Evolutionary conservation across 2,797 vertebrate genomes (phyloP), one percentile per base, ranked within the genome.

Genomic region (Gymnothorax reevesii): DNA sequence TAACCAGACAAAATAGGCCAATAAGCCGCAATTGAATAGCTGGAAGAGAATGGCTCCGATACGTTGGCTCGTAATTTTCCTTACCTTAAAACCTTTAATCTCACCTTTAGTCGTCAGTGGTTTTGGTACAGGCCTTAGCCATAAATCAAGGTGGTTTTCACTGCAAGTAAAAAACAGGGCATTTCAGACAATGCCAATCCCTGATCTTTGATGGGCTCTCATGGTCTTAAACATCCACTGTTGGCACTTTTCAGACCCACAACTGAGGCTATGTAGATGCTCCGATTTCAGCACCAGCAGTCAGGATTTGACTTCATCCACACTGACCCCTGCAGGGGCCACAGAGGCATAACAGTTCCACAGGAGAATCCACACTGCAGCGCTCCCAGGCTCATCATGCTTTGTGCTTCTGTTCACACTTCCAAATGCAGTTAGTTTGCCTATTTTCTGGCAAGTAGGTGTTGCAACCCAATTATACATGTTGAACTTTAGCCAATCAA

Each of bases 11-110:
- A 75, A 75, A 49, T 49, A 20, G 73, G 17, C 73, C 73, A 75
- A 75, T 75, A 75, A 49, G 73, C 73, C 73, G 49, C 73, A 75
- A 49, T 75, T 75, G 73, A 75, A 75, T 75, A 49, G 73, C 13
- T 3, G 13, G 73, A 75, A 42, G 13, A 75, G 33, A 75, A 15
- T 15, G 33, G 33, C 73, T 42, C 73, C 17, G 49, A 25, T 17
- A 7, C 25, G 33, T 75, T 49, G 7, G 27, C 10, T 75, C 22
- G 49, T 75, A 12, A 42, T 42, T 75, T 75, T 75, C 27, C 3
- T 75, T 5, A 42, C 17, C 49, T 15, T 49, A 42, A 42, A 42
- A 75, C 33, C 33, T 71, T 71, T 27, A 33, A n/a, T 75, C 33
- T 49, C 33, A 1, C 73, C 73, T 13, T 75, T 17, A 42, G 33